Conservation (phyloP, 2,797 vertebrate genomes). For the Echiichthys vipera region DNA sequence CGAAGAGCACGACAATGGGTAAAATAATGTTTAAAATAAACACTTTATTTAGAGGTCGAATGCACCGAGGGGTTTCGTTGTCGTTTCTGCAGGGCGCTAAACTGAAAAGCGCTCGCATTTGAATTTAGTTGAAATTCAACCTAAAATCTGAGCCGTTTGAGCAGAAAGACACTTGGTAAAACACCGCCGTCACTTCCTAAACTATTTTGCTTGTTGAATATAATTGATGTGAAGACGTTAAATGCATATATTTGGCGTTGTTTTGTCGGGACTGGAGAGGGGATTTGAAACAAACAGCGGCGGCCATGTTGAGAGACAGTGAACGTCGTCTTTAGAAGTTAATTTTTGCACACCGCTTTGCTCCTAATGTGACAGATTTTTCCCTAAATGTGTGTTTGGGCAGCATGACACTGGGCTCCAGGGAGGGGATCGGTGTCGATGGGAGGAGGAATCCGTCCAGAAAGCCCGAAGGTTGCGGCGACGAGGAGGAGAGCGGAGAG, state of each 20-base stretch:
- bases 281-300: slow-evolving; percentile 99
- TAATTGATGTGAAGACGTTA: slow-evolving; percentile 39
- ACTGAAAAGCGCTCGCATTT: slow-evolving; percentile 85
- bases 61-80: slow-evolving; percentile 80
- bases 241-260: slow-evolving; percentile 82
- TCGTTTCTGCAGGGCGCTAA: slow-evolving; percentile 89
- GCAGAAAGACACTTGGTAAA: slow-evolving; percentile 40
- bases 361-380: slow-evolving; percentile 69
- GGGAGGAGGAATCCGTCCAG: slow-evolving; percentile 92
- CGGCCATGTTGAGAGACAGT: slow-evolving; percentile 99
- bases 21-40: slow-evolving; percentile 73
- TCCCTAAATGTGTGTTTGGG: slow-evolving; percentile 71
- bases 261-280: slow-evolving; percentile 93
- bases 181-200: slow-evolving; percentile 3
- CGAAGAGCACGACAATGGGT: slow-evolving; percentile 87
- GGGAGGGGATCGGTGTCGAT: slow-evolving; percentile 91
- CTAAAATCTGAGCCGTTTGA: slow-evolving; percentile 41
- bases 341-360: slow-evolving; percentile 76
- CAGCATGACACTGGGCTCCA: slow-evolving; percentile 98
- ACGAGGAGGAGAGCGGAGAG: slow-evolving; percentile 91
- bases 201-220: slow-evolving; percentile 24
- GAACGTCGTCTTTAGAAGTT: slow-evolving; percentile 89
- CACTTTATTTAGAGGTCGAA: slow-evolving; percentile 88
- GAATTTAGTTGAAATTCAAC: slow-evolving; percentile 79
- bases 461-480: slow-evolving; percentile 91